Evolutionary conservation across 2,113 vertebrate species (phyloP).

Genomic region (Nothoprocta pentlandii): DNA sequence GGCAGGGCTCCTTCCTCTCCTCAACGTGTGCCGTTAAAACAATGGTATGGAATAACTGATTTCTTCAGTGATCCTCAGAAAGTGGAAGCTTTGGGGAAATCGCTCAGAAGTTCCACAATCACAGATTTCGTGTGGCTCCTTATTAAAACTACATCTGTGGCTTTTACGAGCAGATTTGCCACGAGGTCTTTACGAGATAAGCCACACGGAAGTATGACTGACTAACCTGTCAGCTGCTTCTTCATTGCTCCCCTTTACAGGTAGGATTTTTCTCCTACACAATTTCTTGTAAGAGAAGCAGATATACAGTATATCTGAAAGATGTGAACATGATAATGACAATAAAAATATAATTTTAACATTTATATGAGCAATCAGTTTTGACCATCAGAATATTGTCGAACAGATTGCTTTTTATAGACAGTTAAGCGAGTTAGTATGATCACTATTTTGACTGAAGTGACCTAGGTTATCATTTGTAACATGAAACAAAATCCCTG

Average conservation of each 20-base stretch:
- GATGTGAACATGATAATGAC: background rate
- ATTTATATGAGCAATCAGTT: background rate
- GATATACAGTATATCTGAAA: background rate
- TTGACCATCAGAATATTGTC: background rate
- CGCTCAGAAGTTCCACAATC: background rate
- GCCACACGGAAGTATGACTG: slow-evolving; percentile 59
- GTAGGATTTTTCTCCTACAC: background rate
- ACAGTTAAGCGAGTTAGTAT: background rate
- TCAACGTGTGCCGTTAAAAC: background rate
- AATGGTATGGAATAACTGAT: background rate
- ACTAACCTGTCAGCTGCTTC: slow-evolving; percentile 48
- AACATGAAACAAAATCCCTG: background rate
- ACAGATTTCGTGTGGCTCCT: background rate
- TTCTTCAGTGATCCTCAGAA: background rate
- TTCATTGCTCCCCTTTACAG: background rate
- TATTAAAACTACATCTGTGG: background rate
- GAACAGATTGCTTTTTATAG: background rate
- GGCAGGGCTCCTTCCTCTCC: background rate
- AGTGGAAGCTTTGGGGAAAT: background rate
- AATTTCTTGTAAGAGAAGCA: background rate
- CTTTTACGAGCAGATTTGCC: slow-evolving; percentile 48
- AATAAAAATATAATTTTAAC: background rate
- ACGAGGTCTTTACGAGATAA: slow-evolving; percentile 32
- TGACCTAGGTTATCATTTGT: background rate
- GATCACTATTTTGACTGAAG: background rate